Percentiles rank a stretch among this genome's conserved stretches.
Conservation (phyloP, 2,888 invertebrate species). For the Anaspis maculata region DNA sequence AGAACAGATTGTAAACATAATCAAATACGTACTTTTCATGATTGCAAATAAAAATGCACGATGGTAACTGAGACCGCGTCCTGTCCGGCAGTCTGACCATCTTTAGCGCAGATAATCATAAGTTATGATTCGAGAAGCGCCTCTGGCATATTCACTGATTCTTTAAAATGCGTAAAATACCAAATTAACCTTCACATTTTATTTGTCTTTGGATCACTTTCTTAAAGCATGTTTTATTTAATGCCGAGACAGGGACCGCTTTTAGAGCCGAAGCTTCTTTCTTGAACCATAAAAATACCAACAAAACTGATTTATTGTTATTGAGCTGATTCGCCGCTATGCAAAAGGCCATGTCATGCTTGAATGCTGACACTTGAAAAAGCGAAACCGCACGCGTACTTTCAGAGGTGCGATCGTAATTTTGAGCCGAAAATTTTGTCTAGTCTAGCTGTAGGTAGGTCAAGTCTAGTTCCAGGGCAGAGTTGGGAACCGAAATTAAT, state of each 20-base stretch:
- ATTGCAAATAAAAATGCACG: slow-evolving; percentile 9
- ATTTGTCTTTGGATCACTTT: slow-evolving; percentile 14
- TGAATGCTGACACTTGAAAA: too few relatives aligned
- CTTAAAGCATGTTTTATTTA: slow-evolving; percentile 11
- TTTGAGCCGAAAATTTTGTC: too few relatives aligned
- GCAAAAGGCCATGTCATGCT: too few relatives aligned
- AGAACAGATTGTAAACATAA: slow-evolving; percentile 11
- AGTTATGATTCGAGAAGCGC: slow-evolving; percentile 13
- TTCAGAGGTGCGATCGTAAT: too few relatives aligned
- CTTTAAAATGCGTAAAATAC: slow-evolving; percentile 12
- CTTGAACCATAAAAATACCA: slow-evolving; percentile 7
- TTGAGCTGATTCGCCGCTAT: too few relatives aligned
- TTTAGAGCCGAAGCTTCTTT: slow-evolving; percentile 6
- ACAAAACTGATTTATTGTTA: not conserved
- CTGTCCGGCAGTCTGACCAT: slow-evolving; percentile 13
- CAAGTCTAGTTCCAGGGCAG: too few relatives aligned
- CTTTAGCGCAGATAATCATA: slow-evolving; percentile 13
- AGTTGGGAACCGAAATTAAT: too few relatives aligned
- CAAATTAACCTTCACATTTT: slow-evolving; percentile 13
- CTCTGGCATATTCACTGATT: slow-evolving; percentile 10
- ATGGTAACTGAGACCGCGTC: slow-evolving; percentile 9
- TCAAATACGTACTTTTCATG: slow-evolving; percentile 13
- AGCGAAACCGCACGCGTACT: too few relatives aligned
- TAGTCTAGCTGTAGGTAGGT: too few relatives aligned
- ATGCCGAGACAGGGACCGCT: slow-evolving; percentile 4